Evolutionary conservation across 2,888 invertebrate genomes (phyloP).

Genomic region (Aethes cnicana): DNA sequence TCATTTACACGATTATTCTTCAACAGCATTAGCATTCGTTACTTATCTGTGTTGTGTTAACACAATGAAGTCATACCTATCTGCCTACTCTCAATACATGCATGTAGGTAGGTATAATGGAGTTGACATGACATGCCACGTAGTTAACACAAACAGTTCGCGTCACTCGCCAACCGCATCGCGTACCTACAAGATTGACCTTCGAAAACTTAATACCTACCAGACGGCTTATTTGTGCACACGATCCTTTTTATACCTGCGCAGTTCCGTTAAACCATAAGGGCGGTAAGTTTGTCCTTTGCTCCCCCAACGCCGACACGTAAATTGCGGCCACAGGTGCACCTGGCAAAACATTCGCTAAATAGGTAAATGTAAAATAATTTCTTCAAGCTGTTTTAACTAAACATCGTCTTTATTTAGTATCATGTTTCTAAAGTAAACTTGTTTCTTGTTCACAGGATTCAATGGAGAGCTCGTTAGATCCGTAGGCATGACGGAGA

Average conservation of each 20-base stretch:
- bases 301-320: slow-evolving; percentile 39
- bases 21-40: neutral
- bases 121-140: slow-evolving; percentile 20
- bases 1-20: no score
- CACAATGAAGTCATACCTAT: slow-evolving; percentile 12
- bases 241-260: slow-evolving; percentile 39
- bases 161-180: slow-evolving; percentile 15
- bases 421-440: slow-evolving; percentile 22
- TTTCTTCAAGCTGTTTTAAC: neutral
- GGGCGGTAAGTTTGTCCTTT: slow-evolving; percentile 39
- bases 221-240: slow-evolving; percentile 27
- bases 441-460: slow-evolving; percentile 66
- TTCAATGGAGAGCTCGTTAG: slow-evolving; percentile 82
- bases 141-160: slow-evolving; percentile 22
- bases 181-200: slow-evolving; percentile 19
- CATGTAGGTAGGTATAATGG: neutral
- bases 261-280: slow-evolving; percentile 42
- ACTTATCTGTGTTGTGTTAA: slow-evolving; percentile 15
- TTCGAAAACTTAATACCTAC: slow-evolving; percentile 26
- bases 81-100: neutral
- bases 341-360: slow-evolving; percentile 7
- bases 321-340: slow-evolving; percentile 35
- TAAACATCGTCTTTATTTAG: neutral
- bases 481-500: slow-evolving; percentile 90
- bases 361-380: slow-evolving; percentile 8